Base-by-base conservation (phyloP, 2,888 invertebrate genomes). In the Drosophila incognita region DNA sequence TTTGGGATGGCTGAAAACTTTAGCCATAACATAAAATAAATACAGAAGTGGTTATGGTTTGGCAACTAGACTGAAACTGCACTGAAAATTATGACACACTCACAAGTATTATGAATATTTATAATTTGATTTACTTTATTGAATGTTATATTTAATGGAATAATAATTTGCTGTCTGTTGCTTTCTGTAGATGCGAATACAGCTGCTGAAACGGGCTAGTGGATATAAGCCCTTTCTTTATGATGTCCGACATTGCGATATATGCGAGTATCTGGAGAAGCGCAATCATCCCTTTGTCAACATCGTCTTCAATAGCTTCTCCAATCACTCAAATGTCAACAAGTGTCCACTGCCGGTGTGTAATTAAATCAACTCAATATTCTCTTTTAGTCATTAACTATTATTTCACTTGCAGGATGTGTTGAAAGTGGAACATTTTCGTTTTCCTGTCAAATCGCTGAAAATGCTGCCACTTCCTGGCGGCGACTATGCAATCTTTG, bases 281-380 rank as follows among this genome's bases (percentile, higher is more conserved):
- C 83, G 86, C 15, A 90, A 89, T 62, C 90, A 89, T 82, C 90
- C 89, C 0, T 89, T 89, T 66, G 56, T 89, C 5, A 89, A 89
- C 13, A 89, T 89, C 4, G 76, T 89, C 2, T 70, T 89, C 29
- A 81, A 80, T 29, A 78, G 78, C 24, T 86, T 89, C 11, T 68
- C 70, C 36, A 89, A 80, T 60, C 59, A 69, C 15, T 69, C 81
- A n/a, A 82, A 79, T 49, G 31, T 82, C 2, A 74, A 77, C 48
- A 82, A 79, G 31, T 89, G 89, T 33, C 89, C 89, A 0, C 38
- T 89, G 13, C 76, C 72, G 11, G 90, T 89, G 10, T 61, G 63
- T 57, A 2, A 18, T 6, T 2, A 8, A 7, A 42, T 8, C 10
- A 27, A 4, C 1, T 24, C 8, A 31, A 1, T 2, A 42, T 53